These are phyloP conservation scores for Liodrosophila aerea DNA, from an alignment of 2,888 invertebrate species.

Conservation along the genomic window DNA sequence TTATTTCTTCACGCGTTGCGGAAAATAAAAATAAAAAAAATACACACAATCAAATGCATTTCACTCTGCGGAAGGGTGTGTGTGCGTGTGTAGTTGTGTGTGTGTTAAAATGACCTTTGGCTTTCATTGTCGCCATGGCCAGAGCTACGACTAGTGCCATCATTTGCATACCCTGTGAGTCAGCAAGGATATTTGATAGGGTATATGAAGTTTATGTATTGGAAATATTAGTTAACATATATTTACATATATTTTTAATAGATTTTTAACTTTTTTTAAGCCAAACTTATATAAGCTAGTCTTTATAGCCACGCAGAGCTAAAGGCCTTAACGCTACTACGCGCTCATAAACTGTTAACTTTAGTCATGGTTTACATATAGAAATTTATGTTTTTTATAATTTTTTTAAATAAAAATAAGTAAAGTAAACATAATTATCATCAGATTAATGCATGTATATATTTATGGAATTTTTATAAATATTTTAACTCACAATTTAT, in stretches of 20 bases:
- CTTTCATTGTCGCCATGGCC: constrained; percentile 54
- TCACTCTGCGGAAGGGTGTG: constrained; percentile 37
- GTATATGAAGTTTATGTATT: neutral
- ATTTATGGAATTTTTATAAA: no score
- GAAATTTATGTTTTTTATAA: no score
- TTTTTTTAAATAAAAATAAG: no score
- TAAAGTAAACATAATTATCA: no score
- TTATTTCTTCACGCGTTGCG: constrained; percentile 43
- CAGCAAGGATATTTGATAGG: neutral
- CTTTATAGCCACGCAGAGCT: no score
- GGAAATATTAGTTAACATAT: neutral
- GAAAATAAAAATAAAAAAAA: constrained; percentile 51
- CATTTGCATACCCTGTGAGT: constrained; percentile 21
- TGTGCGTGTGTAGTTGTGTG: constrained; percentile 10
- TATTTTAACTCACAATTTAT: neutral
- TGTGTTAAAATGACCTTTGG: constrained; percentile 70
- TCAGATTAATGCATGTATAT: no score
- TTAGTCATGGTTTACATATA: no score
- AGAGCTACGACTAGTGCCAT: constrained; percentile 7
- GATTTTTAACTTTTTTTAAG: no score
- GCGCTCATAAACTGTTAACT: no score
- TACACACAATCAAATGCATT: constrained; percentile 78
- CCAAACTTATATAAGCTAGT: no score
- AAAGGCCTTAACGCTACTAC: no score
- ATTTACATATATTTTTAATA: no score